Evolutionary conservation across 2,888 invertebrate genomes (phyloP), one percentile per base, ranked within the genome.

Genomic region (Ametastegia equiseti): DNA sequence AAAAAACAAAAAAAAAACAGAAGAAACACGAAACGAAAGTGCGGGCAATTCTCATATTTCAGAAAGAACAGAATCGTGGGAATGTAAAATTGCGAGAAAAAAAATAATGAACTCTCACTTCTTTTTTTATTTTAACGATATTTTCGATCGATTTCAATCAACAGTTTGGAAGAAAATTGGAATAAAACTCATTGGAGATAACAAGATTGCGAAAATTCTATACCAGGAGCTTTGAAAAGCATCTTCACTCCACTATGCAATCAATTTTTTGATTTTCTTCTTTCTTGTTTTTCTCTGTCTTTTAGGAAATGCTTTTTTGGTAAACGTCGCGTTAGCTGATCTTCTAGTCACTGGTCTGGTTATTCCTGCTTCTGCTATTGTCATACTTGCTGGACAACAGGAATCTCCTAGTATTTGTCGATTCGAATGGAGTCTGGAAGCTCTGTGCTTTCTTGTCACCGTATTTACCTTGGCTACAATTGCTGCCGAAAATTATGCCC

Each of bases 311-410:
- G 93, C 95, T 39, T 95, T 95, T 89, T 92, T 95, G 83, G 95
- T 95, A 83, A 95, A 95, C 91, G 93, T 95, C 33, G 96, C 96
- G 0, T 86, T 96, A 79, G 94, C 96, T 0, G 97, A 97, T 87
- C 91, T 96, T 71, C 90, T 96, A 23, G 93, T 96, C 11, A 95
- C 96, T 0, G 94, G 94, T 0, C 88, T 94, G 13, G 95, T 96
- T 54, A 94, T 96, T 86, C 96, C 96, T 0, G 93, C 94, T 0
- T 94, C 95, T 0, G 94, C 95, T 0, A 94, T 96, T 5, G 94
- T 95, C 0, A 93, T 96, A 50, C 92, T 96, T 19, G 95, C 96
- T 0, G 95, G 95, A 0, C 90, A 93, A 81, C 89, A 93, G 13
- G 93, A 93, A 81, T 93, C 92, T 39, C 86, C 93, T 0, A 91